Evolutionary conservation across 2,113 vertebrate genomes (phyloP).

Genomic region (Cairina moschata): DNA sequence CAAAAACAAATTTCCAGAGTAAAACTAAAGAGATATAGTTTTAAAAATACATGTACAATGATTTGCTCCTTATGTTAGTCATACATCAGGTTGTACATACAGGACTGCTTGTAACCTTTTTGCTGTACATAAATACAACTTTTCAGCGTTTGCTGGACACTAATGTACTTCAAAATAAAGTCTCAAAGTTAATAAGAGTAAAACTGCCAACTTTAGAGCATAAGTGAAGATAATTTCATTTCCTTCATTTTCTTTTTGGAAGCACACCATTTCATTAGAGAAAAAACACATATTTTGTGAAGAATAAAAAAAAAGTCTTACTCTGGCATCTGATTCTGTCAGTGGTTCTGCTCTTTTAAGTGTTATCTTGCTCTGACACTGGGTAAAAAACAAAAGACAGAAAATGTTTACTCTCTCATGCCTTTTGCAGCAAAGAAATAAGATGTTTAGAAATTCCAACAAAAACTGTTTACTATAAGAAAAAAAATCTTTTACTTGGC

Average conservation of each 20-base stretch:
- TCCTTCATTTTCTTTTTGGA: not conserved
- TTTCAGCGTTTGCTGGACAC: not conserved
- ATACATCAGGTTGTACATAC: not conserved
- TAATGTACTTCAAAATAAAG: not conserved
- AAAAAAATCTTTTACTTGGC: not conserved
- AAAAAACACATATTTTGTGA: not conserved
- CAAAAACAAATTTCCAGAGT: not conserved
- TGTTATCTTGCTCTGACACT: conserved; percentile 70
- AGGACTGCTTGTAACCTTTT: not conserved
- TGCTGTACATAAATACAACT: not conserved
- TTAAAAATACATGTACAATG: not conserved
- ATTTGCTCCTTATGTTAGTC: not conserved
- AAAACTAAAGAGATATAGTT: not conserved
- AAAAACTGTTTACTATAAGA: not conserved
- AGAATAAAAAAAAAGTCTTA: conserved; percentile 49
- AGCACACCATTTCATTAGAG: not conserved
- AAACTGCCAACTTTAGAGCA: not conserved
- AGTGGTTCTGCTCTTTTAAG: conserved; percentile 12
- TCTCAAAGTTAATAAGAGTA: not conserved
- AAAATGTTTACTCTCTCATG: not conserved
- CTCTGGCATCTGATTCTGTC: conserved; percentile 56
- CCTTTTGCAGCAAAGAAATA: not conserved
- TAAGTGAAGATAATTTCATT: not conserved
- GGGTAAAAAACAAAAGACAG: conserved; percentile 51
- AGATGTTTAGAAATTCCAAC: not conserved